These are phyloP conservation scores for Sebastes variabilis DNA, from an alignment of 2,797 vertebrate genomes.

Conservation along the genomic window DNA sequence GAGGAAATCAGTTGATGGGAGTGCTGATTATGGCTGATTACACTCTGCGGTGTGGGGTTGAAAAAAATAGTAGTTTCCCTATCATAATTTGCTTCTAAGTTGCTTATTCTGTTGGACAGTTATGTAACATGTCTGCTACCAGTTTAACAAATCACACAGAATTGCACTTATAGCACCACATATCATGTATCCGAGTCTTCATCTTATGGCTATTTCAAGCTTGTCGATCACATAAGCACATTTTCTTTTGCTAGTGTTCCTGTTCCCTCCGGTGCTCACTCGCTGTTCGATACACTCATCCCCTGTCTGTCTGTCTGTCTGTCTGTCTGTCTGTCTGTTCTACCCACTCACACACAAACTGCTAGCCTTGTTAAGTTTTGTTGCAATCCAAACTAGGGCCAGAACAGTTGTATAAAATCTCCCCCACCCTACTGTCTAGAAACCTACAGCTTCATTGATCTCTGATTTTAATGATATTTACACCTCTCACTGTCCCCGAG, in stretches of 20 bases:
- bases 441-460: conserved; percentile 32
- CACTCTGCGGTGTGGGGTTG: conserved; percentile 6
- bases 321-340: background rate
- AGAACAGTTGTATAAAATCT: conserved; percentile 22
- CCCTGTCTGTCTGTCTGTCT: background rate
- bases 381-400: conserved; percentile 14
- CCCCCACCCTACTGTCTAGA: conserved; percentile 2
- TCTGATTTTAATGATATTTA: conserved; percentile 49
- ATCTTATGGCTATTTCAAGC: conserved; percentile 4
- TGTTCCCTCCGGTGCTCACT: conserved; percentile 5
- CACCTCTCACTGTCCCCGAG: conserved; percentile 9
- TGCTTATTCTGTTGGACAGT: conserved; percentile 16
- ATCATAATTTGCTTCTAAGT: conserved; percentile 34
- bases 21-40: conserved; percentile 71
- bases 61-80: conserved; percentile 16
- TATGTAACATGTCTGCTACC: conserved; percentile 16
- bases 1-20: conserved; percentile 58
- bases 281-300: background rate
- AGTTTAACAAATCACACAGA: conserved; percentile 27
- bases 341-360: background rate
- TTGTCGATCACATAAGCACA: background rate
- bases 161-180: background rate
- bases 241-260: background rate
- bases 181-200: background rate
- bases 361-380: conserved; percentile 34